Evolutionary conservation across 2,888 invertebrate species (phyloP).

Genomic region (Leuctra nigra): DNA sequence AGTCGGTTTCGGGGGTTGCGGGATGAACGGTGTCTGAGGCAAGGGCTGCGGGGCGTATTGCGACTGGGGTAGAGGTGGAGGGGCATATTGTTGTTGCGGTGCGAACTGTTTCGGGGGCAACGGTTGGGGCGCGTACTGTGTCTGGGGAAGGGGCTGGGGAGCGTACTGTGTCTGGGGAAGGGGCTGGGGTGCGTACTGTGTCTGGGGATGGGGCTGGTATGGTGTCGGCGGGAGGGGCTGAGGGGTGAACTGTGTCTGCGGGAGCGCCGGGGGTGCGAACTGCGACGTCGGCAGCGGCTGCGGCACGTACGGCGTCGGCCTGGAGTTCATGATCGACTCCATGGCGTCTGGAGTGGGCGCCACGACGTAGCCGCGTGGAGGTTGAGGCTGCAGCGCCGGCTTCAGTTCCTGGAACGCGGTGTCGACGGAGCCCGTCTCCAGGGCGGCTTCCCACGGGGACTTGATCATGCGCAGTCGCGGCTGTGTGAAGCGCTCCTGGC

Average conservation of each 20-base stretch:
- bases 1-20: no score
- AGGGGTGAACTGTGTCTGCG: background rate
- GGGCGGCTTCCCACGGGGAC: constrained; percentile 66
- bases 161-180: background rate
- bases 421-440: constrained; percentile 62
- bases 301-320: background rate
- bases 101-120: background rate
- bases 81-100: background rate
- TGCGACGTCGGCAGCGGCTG: background rate
- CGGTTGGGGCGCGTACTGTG: background rate
- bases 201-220: background rate
- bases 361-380: constrained; percentile 25
- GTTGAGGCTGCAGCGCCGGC: constrained; percentile 27
- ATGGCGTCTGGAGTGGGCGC: constrained; percentile 29
- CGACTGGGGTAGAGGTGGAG: background rate
- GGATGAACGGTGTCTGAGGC: background rate
- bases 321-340: constrained; percentile 7
- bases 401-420: constrained; percentile 53
- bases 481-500: constrained; percentile 51
- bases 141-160: background rate
- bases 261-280: background rate
- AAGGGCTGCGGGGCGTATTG: constrained; percentile 2
- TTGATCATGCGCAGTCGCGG: constrained; percentile 54
- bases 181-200: background rate
- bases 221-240: background rate